Conservation (phyloP, 2,797 vertebrate species). For the Brotula barbata region DNA sequence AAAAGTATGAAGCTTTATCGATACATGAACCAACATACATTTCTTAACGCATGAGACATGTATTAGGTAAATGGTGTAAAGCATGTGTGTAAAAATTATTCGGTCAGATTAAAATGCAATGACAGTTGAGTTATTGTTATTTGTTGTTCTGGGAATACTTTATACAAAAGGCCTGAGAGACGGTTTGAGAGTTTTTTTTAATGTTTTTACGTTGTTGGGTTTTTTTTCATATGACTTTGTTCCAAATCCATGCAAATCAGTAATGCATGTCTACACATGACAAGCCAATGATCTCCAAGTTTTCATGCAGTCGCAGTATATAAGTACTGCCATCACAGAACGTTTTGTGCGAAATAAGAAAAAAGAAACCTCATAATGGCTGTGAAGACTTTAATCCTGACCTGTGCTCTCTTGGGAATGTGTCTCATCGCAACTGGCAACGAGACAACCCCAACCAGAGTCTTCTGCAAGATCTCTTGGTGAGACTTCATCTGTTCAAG, state of each 20-base stretch:
- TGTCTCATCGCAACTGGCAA: slow-evolving; percentile 29
- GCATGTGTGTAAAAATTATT: no score
- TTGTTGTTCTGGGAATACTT: no score
- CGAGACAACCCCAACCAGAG: slow-evolving; percentile 1
- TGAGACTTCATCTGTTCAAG: slow-evolving; percentile 26
- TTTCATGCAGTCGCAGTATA: slow-evolving; percentile 20
- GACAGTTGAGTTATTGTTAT: no score
- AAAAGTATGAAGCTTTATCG: no score
- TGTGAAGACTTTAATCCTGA: slow-evolving; percentile 30
- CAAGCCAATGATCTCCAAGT: slow-evolving; percentile 10
- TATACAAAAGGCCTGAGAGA: no score
- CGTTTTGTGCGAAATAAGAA: slow-evolving; percentile 6
- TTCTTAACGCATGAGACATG: no score
- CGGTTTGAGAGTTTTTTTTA: no score
- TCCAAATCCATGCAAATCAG: no score
- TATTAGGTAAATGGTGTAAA: no score
- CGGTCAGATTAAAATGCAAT: no score
- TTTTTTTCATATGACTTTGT: background rate
- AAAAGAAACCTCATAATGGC: slow-evolving; percentile 45
- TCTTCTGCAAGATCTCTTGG: slow-evolving; percentile 67
- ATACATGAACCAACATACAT: no score
- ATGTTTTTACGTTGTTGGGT: background rate
- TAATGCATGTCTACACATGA: slow-evolving; percentile 64
- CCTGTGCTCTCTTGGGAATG: slow-evolving; percentile 40
- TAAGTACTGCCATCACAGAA: slow-evolving; percentile 2